phyloP scores from a whole-genome alignment of 2,888 invertebrate genomes.

The Conchocele bisecta region DNA sequence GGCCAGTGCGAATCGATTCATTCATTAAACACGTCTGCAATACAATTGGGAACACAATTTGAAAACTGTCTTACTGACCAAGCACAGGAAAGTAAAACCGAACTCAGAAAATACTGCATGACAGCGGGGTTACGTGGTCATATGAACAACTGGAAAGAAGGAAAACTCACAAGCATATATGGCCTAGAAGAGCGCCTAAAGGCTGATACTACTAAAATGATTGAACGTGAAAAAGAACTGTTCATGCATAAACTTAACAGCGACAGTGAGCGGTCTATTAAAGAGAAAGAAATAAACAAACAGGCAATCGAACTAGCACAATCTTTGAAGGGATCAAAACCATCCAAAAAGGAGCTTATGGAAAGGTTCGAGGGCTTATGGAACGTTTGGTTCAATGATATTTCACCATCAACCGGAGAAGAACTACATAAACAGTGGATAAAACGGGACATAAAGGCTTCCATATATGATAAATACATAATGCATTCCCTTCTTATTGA shows the following conservation, averaged over 20 bases:
- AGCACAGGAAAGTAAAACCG: not conserved
- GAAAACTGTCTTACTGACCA: too few relatives aligned
- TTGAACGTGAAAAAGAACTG: too few relatives aligned
- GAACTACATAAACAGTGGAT: too few relatives aligned
- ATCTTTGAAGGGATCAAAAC: not conserved
- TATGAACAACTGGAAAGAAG: constrained; percentile 4
- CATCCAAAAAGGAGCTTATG: not conserved
- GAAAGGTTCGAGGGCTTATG: not conserved
- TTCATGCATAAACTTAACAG: too few relatives aligned
- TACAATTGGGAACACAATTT: too few relatives aligned
- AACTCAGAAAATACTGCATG: not conserved
- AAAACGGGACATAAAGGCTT: too few relatives aligned
- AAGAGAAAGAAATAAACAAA: not conserved
- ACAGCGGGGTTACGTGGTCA: not conserved
- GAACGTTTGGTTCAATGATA: not conserved
- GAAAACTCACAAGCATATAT: not conserved
- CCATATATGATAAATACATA: too few relatives aligned
- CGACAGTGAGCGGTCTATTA: not conserved
- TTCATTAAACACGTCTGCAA: not conserved
- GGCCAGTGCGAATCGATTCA: not conserved
- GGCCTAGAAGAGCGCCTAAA: too few relatives aligned
- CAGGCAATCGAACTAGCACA: not conserved
- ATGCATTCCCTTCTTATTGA: too few relatives aligned
- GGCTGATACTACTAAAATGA: too few relatives aligned
- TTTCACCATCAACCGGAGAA: too few relatives aligned